These are phyloP conservation scores for Oceanodroma tethys DNA, from an alignment of 2,113 vertebrate genomes.

Conservation along the genomic window DNA sequence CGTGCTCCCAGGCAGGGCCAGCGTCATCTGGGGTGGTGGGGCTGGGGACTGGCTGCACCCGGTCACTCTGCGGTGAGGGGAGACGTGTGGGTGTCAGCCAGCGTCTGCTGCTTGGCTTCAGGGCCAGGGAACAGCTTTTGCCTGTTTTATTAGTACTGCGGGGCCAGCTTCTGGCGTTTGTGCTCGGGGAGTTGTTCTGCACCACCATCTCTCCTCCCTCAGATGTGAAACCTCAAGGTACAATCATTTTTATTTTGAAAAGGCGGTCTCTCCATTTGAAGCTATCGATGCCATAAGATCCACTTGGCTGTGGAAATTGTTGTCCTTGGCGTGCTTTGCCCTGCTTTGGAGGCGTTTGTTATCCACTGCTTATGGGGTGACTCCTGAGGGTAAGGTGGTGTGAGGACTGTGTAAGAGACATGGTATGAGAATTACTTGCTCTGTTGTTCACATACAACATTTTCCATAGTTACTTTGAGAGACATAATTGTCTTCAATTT, in stretches of 20 bases:
- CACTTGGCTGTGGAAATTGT: neutral
- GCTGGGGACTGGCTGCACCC: neutral
- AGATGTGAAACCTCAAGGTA: no score
- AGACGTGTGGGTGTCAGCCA: neutral
- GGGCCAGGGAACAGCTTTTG: neutral
- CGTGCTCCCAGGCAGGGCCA: neutral
- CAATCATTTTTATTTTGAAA: neutral
- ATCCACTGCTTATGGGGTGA: neutral
- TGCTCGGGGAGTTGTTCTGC: neutral
- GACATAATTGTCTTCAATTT: neutral
- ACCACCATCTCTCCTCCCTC: no score
- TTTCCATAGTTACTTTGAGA: neutral
- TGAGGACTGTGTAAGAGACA: no score
- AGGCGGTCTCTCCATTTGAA: neutral
- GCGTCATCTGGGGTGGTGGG: accelerated
- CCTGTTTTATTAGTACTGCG: no score
- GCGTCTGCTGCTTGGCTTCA: neutral
- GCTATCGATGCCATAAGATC: neutral
- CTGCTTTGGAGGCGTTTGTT: neutral
- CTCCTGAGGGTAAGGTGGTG: neutral
- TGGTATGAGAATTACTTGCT: neutral
- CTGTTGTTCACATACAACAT: neutral
- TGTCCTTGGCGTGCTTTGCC: neutral
- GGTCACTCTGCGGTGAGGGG: no score
- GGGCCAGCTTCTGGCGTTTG: no score